Evolutionary conservation across 2,888 invertebrate genomes (phyloP).

Genomic region (Acheta domesticus): DNA sequence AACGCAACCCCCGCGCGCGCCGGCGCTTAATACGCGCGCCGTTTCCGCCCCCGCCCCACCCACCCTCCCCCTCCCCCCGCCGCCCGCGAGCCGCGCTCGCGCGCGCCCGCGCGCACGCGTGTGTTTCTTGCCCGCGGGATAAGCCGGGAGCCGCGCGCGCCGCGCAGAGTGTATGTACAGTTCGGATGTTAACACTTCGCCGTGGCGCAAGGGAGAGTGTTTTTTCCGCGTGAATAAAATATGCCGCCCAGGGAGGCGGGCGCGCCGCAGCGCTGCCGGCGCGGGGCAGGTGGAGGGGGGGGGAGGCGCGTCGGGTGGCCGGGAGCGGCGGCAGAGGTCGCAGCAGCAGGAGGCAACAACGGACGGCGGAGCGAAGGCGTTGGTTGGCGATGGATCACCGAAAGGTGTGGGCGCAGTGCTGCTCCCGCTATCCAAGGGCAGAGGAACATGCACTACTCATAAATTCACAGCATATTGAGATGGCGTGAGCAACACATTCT

Average conservation of each 20-base stretch:
- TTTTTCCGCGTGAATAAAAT: conserved; percentile 18
- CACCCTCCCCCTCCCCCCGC: too few species aligned
- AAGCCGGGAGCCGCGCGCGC: not conserved
- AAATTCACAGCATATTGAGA: too few species aligned
- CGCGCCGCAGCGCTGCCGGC: not conserved
- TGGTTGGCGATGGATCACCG: too few species aligned
- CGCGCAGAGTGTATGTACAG: not conserved
- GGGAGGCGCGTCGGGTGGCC: not conserved
- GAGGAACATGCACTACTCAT: too few species aligned
- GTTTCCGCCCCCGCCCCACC: not conserved
- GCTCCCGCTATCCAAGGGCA: too few species aligned
- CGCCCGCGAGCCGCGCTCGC: not conserved
- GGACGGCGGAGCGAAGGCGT: not conserved
- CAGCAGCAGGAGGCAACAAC: not conserved
- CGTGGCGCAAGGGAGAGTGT: not conserved
- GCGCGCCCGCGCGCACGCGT: not conserved
- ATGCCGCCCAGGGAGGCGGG: not conserved
- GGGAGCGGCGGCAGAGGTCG: not conserved
- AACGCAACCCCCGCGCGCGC: not conserved
- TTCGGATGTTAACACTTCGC: conserved; percentile 5
- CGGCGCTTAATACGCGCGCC: not conserved
- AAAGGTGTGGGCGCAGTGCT: too few species aligned
- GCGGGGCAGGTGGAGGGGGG: too few species aligned
- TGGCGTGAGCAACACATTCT: too few species aligned
- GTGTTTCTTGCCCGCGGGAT: not conserved